Evolutionary conservation across 2,888 invertebrate species (phyloP).

Genomic region (Cerastis leucographa): DNA sequence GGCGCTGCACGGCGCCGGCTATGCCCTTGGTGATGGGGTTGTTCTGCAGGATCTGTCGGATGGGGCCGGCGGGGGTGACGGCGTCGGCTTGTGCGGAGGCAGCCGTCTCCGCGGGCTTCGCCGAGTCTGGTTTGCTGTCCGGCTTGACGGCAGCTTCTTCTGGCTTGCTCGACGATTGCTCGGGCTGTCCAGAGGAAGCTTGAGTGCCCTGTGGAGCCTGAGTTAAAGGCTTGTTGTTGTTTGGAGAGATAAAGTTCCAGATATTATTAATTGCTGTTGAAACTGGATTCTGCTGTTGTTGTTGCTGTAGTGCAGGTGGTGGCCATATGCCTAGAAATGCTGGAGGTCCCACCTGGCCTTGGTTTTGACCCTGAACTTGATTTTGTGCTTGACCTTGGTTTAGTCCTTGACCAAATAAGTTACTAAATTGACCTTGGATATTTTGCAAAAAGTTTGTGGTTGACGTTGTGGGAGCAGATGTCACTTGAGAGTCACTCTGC

Average conservation of each 20-base stretch:
- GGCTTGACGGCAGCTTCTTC: conserved; percentile 14
- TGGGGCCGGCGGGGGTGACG: conserved; percentile 66
- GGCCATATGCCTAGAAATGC: too few relatives aligned
- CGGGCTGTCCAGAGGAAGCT: conserved; percentile 1
- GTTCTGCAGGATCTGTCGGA: conserved; percentile 75
- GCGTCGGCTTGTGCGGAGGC: conserved; percentile 42
- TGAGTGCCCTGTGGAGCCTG: conserved; percentile 21
- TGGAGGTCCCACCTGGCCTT: background rate
- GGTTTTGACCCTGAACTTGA: conserved; percentile 38
- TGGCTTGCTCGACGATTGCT: conserved; percentile 18
- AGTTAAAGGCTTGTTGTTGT: conserved; percentile 23
- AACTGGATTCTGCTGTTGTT: background rate
- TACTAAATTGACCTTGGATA: conserved; percentile 17
- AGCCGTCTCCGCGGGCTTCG: conserved; percentile 16
- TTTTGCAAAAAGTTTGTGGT: background rate
- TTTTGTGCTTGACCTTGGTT: conserved; percentile 50
- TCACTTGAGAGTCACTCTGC: conserved; percentile 48
- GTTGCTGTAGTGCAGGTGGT: too few relatives aligned
- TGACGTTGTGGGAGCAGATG: conserved; percentile 12
- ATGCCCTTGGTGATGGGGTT: conserved; percentile 72
- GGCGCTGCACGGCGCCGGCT: conserved; percentile 65
- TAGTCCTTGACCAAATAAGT: background rate
- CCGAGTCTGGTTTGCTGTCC: conserved; percentile 20
- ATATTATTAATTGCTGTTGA: background rate
- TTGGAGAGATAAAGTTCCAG: fast-evolving